A percentile compares a stretch with the other conserved stretches of the same genome.
Evolutionary conservation across 2,888 invertebrate species (phyloP).

Genomic region (Timema podura): DNA sequence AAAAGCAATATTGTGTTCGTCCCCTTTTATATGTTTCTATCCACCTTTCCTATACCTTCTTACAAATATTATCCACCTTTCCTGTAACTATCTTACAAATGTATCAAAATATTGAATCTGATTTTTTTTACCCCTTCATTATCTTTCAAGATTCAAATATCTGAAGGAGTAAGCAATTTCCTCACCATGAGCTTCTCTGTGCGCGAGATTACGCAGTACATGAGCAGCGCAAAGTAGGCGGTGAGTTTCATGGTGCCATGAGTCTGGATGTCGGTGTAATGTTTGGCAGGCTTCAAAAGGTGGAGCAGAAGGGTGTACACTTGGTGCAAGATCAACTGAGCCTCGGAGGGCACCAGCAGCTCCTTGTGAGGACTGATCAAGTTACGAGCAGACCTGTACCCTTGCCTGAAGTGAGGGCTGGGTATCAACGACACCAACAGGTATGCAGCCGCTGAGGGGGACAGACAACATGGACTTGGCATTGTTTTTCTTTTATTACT

Average conservation of each 20-base stretch:
- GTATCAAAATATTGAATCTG: too few species aligned
- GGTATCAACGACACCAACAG: slow-evolving; percentile 87
- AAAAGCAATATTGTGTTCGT: too few species aligned
- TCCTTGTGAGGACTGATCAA: slow-evolving; percentile 48
- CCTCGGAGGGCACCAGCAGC: slow-evolving; percentile 51
- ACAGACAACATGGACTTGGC: not conserved
- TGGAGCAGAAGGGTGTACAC: slow-evolving; percentile 71
- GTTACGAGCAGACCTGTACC: slow-evolving; percentile 63
- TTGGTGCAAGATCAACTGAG: slow-evolving; percentile 56
- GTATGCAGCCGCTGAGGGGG: slow-evolving; percentile 72
- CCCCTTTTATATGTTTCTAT: too few species aligned
- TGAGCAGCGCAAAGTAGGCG: slow-evolving; percentile 87
- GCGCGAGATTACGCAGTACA: slow-evolving; percentile 85
- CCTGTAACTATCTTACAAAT: too few species aligned
- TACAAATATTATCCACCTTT: too few species aligned
- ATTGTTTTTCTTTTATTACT: not conserved
- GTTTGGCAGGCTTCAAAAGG: slow-evolving; percentile 75
- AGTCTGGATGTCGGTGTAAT: slow-evolving; percentile 78
- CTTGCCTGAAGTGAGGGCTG: slow-evolving; percentile 83
- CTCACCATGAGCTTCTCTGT: slow-evolving; percentile 89
- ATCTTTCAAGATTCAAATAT: too few species aligned
- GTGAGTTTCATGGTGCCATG: slow-evolving; percentile 91
- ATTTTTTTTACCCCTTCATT: too few species aligned
- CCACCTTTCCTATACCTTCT: too few species aligned
- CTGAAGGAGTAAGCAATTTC: too few species aligned